A percentile compares a stretch with the other conserved stretches of the same genome.
phyloP scores from a whole-genome alignment of 2,797 vertebrate species.

The Carapus acus region DNA sequence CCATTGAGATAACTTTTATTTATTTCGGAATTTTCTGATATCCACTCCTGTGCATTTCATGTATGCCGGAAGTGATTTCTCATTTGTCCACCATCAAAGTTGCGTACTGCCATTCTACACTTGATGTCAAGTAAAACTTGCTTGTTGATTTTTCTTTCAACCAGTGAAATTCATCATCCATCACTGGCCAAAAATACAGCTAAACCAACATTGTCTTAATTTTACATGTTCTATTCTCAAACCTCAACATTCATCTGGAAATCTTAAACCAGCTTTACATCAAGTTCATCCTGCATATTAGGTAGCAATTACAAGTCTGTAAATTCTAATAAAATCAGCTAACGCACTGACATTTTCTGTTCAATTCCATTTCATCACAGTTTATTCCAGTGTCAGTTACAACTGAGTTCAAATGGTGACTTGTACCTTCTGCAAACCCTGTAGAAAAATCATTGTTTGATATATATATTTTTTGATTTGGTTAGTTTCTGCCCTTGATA shows the following conservation, averaged over 20 bases:
- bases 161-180: constrained; percentile 35
- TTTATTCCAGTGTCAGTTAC: constrained; percentile 48
- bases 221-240: constrained; percentile 35
- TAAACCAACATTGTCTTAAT: constrained; percentile 30
- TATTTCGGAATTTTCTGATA: constrained; percentile 56
- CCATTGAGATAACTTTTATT: constrained; percentile 64
- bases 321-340: constrained; percentile 45
- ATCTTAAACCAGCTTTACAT: constrained; percentile 59
- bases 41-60: constrained; percentile 46
- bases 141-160: constrained; percentile 40
- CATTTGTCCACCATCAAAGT: constrained; percentile 35
- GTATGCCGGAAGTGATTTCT: constrained; percentile 38
- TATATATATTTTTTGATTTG: constrained; percentile 76
- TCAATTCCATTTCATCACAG: constrained; percentile 54
- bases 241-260: constrained; percentile 27
- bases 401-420: constrained; percentile 67
- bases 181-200: constrained; percentile 33
- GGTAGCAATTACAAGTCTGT: constrained; percentile 55
- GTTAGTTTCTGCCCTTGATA: constrained; percentile 89
- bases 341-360: constrained; percentile 53
- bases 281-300: constrained; percentile 49
- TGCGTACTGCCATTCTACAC: constrained; percentile 44
- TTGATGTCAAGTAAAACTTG: constrained; percentile 62
- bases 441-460: constrained; percentile 75
- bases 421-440: constrained; percentile 71